These are phyloP conservation scores for Lampris incognitus DNA, from an alignment of 2,113 vertebrate species.

Conservation along the genomic window DNA sequence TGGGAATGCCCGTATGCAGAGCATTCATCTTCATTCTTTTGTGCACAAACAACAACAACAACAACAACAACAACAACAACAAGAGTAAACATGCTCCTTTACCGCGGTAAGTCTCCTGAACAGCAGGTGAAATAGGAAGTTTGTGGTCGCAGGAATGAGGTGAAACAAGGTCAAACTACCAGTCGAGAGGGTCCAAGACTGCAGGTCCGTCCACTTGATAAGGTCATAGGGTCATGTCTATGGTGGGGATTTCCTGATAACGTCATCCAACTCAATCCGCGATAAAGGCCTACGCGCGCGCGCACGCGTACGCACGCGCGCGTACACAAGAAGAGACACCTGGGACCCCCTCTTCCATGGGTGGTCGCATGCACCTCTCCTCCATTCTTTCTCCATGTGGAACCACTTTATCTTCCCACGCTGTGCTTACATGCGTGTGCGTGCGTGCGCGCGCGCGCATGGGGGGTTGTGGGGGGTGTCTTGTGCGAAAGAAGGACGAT, in stretches of 20 bases:
- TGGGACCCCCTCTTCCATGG: slow-evolving; percentile 75
- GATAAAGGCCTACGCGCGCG: slow-evolving; percentile 30
- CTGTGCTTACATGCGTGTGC: slow-evolving; percentile 12
- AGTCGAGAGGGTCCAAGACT: too few species aligned
- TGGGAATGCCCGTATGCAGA: too few species aligned
- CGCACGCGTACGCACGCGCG: slow-evolving; percentile 15
- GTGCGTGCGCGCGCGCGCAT: slow-evolving; percentile 17
- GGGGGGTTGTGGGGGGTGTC: not conserved
- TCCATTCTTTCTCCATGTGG: slow-evolving; percentile 79
- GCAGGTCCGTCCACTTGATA: not conserved
- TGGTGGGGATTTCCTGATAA: slow-evolving; percentile 1
- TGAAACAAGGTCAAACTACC: too few species aligned
- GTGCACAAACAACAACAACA: too few species aligned
- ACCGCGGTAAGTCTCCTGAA: too few species aligned
- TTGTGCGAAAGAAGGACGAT: slow-evolving; percentile 22
- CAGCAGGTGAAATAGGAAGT: too few species aligned
- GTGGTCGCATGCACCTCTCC: slow-evolving; percentile 75
- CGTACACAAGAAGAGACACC: slow-evolving; percentile 66
- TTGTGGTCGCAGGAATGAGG: too few species aligned
- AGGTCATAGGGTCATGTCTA: not conserved
- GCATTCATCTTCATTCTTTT: too few species aligned
- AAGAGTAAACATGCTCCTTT: too few species aligned
- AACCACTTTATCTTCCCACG: slow-evolving; percentile 74
- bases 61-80: too few species aligned
- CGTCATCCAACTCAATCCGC: slow-evolving; percentile 20